A percentile compares a stretch with the other conserved stretches of the same genome.
phyloP scores from a whole-genome alignment of 2,797 vertebrate species.

The Syncerus caffer region DNA sequence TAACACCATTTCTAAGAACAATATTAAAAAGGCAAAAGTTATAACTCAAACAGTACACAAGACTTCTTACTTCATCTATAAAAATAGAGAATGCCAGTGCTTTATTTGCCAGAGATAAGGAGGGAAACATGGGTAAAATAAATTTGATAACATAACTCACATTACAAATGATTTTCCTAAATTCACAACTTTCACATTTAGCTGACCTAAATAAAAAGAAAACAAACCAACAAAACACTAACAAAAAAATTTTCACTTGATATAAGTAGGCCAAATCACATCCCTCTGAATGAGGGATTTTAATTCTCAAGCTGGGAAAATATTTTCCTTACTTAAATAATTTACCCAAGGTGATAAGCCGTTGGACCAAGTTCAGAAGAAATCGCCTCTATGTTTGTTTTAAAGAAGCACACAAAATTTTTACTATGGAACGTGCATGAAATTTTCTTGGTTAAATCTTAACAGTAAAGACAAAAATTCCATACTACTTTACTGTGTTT shows the following conservation, averaged over 20 bases:
- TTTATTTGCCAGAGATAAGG: slow-evolving; percentile 60
- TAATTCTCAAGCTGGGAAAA: slow-evolving; percentile 12
- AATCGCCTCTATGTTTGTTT: not conserved
- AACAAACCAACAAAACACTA: not conserved
- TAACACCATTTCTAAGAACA: not conserved
- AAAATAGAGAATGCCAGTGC: slow-evolving; percentile 44
- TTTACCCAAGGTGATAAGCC: not conserved
- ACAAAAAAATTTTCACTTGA: slow-evolving; percentile 28
- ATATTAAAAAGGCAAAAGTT: not conserved
- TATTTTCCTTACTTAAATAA: slow-evolving; percentile 29
- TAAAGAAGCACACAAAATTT: not conserved
- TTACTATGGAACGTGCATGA: not conserved
- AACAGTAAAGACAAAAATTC: not conserved
- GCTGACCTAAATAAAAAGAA: slow-evolving; percentile 16
- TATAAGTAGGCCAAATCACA: slow-evolving; percentile 37
- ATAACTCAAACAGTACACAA: slow-evolving; percentile 1
- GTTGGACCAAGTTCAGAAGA: not conserved
- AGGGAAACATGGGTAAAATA: slow-evolving; percentile 28
- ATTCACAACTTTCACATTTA: slow-evolving; percentile 65
- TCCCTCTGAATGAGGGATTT: not conserved
- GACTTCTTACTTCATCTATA: slow-evolving; percentile 35
- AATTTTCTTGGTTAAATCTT: slow-evolving; percentile 24
- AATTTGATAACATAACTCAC: slow-evolving; percentile 60
- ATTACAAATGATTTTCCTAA: slow-evolving; percentile 56
- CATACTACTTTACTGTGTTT: not conserved